Evolutionary conservation across 2,113 vertebrate genomes (phyloP), one percentile per base, ranked within the genome.

Genomic region (Oceanites oceanicus): DNA sequence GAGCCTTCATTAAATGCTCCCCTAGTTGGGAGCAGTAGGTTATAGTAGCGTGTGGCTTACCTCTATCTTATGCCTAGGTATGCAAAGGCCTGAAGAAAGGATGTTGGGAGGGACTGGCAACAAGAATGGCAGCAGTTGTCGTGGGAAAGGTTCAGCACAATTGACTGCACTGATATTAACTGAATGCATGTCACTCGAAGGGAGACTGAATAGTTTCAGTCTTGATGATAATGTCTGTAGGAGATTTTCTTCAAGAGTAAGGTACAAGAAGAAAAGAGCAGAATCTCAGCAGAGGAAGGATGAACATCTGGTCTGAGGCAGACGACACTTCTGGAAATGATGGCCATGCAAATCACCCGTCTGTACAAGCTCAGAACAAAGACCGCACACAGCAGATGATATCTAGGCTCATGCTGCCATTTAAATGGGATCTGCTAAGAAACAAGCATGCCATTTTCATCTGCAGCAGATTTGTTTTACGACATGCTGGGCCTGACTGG

Each of bases 261-360:
- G 59, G 70, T 89, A 25, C 36, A 77, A 82, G 77, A 77, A 87
- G 86, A 93, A 93, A 94, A 88, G 87, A 87, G 55, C 65, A 58
- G 77, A 30, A 86, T 81, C 92, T 97, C 94, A 47, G 85, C 14
- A 63, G 94, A 97, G 77, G 67, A 92, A 92, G 67, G 95, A 80
- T 67, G 95, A 96, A 95, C 95, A 97, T 95, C 96, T 97, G 95
- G 86, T 96, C 66, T 47, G 87, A 91, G 95, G 77, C 92, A 94
- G 89, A 95, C 1, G 8, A 95, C 89, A 92, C 84, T 97, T 96
- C 74, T 93, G 94, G 95, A 97, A 95, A 27, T 6, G 80, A 95
- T 59, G 91, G 95, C 68, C 94, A 92, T 77, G 89, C 89, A 95
- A 96, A 97, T 92, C 66, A 55, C 77, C 68, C 26, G 21, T 76